Percentiles rank a stretch among this genome's conserved stretches.
Conservation (phyloP, 2,797 vertebrate genomes). For the Coregonus ussuriensis region DNA sequence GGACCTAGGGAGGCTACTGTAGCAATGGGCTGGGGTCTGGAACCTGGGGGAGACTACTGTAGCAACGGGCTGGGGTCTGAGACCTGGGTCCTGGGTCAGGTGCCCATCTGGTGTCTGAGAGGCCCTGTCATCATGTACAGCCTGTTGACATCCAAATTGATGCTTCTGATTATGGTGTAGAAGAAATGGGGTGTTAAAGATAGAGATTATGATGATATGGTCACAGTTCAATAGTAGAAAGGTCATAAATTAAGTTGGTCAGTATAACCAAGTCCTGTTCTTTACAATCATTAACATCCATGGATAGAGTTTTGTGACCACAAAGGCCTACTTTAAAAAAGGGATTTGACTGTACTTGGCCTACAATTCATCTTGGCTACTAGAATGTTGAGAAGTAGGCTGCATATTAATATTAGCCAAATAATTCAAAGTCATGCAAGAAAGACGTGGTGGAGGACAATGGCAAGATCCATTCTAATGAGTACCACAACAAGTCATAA, state of each 20-base stretch:
- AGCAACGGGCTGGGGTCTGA: not conserved
- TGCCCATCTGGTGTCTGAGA: not conserved
- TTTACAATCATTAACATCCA: not conserved
- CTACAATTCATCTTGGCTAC: not conserved
- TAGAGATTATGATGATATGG: not conserved
- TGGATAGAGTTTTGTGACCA: not conserved
- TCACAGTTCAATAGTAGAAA: not conserved
- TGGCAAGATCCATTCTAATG: not conserved
- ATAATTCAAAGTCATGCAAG: constrained; percentile 1
- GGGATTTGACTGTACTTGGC: not conserved
- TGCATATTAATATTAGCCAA: not conserved
- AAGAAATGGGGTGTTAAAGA: not conserved
- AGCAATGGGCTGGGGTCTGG: not conserved
- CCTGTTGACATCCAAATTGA: not conserved
- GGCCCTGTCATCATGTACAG: not conserved
- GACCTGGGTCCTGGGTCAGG: too few species aligned
- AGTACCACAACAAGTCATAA: not conserved
- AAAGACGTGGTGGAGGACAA: constrained; percentile 1
- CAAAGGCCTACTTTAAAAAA: not conserved
- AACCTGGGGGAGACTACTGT: not conserved
- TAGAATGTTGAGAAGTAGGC: not conserved
- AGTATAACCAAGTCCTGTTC: not conserved
- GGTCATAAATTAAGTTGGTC: not conserved
- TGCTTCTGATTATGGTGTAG: not conserved
- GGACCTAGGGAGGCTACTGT: not conserved